A percentile compares a stretch with the other conserved stretches of the same genome.
These are phyloP conservation scores for Cheilosia impressa DNA, from an alignment of 2,888 invertebrate species.

Conservation along the genomic window DNA sequence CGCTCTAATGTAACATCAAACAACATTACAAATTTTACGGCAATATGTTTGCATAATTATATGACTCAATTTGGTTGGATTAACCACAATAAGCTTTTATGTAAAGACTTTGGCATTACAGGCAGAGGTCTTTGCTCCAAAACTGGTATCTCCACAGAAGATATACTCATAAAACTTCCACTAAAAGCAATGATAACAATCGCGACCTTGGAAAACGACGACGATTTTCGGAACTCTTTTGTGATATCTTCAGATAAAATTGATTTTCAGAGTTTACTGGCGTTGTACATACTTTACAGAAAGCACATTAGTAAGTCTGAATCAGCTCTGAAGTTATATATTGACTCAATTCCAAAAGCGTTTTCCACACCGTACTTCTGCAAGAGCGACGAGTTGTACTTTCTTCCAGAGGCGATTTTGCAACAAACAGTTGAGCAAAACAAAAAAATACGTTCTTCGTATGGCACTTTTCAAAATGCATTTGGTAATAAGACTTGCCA, in stretches of 20 bases:
- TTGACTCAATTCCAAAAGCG: conserved; percentile 87
- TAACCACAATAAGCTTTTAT: conserved; percentile 85
- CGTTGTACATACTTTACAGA: conserved; percentile 90
- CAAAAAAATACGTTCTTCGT: conserved; percentile 83
- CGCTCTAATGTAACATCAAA: neutral
- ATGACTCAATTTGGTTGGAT: conserved; percentile 84
- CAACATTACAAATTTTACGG: neutral
- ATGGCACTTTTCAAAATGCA: conserved; percentile 75
- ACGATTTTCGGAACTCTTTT: conserved; percentile 84
- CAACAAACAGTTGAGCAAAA: conserved; percentile 85
- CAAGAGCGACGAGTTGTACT: conserved; percentile 84
- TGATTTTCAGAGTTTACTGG: conserved; percentile 89
- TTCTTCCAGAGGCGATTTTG: conserved; percentile 86
- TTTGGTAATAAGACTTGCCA: conserved; percentile 78
- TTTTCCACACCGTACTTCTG: conserved; percentile 90
- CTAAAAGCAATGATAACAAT: conserved; percentile 86
- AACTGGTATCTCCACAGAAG: conserved; percentile 85
- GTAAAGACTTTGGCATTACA: conserved; percentile 87
- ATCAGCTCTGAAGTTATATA: conserved; percentile 87
- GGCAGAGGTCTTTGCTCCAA: conserved; percentile 90
- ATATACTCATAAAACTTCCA: conserved; percentile 87
- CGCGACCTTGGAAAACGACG: conserved; percentile 85
- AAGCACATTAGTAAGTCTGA: conserved; percentile 84
- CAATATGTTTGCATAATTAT: conserved; percentile 76
- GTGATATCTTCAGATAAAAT: conserved; percentile 81